phyloP scores from a whole-genome alignment of 2,113 vertebrate genomes.

The Bostrychus sinensis region DNA sequence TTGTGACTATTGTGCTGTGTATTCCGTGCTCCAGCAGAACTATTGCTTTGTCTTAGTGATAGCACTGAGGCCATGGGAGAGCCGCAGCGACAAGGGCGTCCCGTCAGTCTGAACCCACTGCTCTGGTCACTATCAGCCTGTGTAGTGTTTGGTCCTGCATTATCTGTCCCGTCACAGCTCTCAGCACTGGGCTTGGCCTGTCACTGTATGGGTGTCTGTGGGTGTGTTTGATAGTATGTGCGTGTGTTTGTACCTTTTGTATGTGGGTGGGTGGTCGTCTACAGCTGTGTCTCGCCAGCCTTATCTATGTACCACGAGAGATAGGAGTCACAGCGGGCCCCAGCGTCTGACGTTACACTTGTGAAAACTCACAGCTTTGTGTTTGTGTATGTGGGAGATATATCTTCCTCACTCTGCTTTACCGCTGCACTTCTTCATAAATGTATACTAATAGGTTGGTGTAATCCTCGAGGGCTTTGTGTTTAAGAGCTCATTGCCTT shows the following conservation, averaged over 20 bases:
- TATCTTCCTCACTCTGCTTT: conserved; percentile 3
- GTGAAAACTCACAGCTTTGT: conserved; percentile 43
- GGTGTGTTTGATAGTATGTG: conserved; percentile 28
- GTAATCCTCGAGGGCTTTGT: conserved; percentile 39
- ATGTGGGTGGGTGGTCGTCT: conserved; percentile 60
- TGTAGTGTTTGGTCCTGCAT: conserved; percentile 27
- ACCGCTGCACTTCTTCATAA: conserved; percentile 29
- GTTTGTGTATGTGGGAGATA: conserved; percentile 13
- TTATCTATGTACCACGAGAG: conserved; percentile 65
- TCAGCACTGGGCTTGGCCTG: conserved; percentile 31
- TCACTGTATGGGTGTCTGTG: conserved; percentile 26
- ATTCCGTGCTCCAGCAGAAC: conserved; percentile 6
- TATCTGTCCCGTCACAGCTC: conserved; percentile 55
- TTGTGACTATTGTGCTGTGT: conserved; percentile 46
- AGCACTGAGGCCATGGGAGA: conserved; percentile 56
- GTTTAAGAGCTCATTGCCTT: conserved; percentile 46
- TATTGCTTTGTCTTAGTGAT: conserved; percentile 66
- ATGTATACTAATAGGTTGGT: conserved; percentile 46
- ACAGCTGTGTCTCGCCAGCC: conserved; percentile 56
- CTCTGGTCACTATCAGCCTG: conserved; percentile 56
- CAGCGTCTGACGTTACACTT: conserved; percentile 49
- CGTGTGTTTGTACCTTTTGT: conserved; percentile 47
- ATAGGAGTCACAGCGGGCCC: conserved; percentile 55
- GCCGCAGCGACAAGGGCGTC: conserved; percentile 25
- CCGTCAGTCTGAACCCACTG: conserved; percentile 46